phyloP scores from a whole-genome alignment of 2,888 invertebrate genomes.

The Cheilosia pagana region DNA sequence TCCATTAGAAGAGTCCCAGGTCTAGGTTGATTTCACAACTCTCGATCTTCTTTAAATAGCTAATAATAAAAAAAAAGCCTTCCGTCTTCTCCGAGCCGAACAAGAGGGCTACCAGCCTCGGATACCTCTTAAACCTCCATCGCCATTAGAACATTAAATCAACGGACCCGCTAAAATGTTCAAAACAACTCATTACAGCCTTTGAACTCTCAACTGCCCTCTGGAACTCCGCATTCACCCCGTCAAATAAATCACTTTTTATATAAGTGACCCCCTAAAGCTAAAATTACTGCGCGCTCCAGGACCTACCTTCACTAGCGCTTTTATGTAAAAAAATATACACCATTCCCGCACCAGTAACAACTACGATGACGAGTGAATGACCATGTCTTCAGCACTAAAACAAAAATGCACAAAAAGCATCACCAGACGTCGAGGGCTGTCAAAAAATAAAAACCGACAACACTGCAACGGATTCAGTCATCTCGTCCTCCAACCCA shows the following conservation, averaged over 20 bases:
- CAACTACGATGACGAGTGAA: constrained; percentile 43
- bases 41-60: too few species aligned
- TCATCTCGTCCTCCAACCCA: constrained; percentile 33
- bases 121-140: too few species aligned
- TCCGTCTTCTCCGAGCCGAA: too few species aligned
- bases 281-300: constrained; percentile 27
- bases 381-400: constrained; percentile 40
- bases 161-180: too few species aligned
- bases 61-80: too few species aligned
- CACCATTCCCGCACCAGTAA: constrained; percentile 5
- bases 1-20: too few species aligned
- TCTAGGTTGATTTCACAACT: too few species aligned
- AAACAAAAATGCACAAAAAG: constrained; percentile 10
- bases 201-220: background rate
- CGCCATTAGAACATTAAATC: too few species aligned
- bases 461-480: constrained; percentile 39
- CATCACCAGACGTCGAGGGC: constrained; percentile 22
- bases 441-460: constrained; percentile 22
- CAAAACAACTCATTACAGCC: background rate
- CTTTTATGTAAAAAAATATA: background rate
- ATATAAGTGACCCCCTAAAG: constrained; percentile 25
- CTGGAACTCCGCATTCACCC: constrained; percentile 8
- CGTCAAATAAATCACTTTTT: constrained; percentile 64
- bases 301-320: background rate
- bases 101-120: too few species aligned